Conservation (phyloP, 2,797 vertebrate species). For the Mormyrops boulengeri region DNA sequence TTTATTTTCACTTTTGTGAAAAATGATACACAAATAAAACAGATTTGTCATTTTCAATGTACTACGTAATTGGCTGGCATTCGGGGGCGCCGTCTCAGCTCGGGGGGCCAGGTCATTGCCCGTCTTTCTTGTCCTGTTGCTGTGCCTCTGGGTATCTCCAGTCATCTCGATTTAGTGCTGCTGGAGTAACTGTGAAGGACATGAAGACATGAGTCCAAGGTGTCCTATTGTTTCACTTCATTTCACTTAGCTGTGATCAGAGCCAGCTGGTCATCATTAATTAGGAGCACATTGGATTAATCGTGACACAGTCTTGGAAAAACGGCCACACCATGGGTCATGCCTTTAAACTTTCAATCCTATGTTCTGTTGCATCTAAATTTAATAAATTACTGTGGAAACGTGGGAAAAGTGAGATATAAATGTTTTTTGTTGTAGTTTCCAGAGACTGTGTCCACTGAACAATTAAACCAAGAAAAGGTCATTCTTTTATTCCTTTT, state of each 20-base stretch:
- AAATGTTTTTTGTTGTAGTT: not conserved
- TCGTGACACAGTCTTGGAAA: not conserved
- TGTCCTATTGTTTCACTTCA: not conserved
- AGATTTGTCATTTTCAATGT: not conserved
- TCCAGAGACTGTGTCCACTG: not conserved
- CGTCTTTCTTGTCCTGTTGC: not conserved
- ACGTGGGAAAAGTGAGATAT: not conserved
- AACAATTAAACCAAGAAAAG: not conserved
- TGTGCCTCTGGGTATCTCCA: not conserved
- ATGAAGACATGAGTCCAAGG: not conserved
- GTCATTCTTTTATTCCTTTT: not conserved
- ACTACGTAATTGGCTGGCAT: not conserved
- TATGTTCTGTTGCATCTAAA: not conserved
- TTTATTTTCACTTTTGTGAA: not conserved
- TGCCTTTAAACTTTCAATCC: not conserved
- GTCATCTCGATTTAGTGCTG: not conserved
- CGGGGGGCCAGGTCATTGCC: too few relatives aligned
- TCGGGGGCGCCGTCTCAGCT: not conserved
- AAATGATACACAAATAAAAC: not conserved
- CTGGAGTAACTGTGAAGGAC: not conserved
- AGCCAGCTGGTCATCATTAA: not conserved
- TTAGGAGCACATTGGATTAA: not conserved
- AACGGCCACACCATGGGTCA: not conserved
- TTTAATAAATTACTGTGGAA: not conserved
- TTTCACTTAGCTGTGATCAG: not conserved